Evolutionary conservation across 1,140 invertebrate species (phyloP).

Genomic region (Sycophila sp.): DNA sequence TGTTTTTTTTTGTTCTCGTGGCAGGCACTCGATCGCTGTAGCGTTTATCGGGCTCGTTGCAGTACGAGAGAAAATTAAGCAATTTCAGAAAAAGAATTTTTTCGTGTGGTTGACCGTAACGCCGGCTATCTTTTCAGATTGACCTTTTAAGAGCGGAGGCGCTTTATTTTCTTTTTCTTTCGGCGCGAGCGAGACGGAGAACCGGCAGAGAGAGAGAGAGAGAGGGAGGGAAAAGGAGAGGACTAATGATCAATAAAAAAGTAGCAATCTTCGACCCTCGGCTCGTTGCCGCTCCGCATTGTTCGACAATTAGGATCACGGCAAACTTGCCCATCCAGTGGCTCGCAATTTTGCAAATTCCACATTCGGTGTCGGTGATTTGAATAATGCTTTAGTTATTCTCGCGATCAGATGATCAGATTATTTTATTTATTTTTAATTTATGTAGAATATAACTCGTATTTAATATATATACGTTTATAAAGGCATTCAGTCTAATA

Average conservation of each 20-base stretch:
- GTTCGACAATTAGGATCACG: conserved; percentile 34
- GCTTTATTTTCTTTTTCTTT: conserved; percentile 6
- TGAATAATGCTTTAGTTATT: too few relatives aligned
- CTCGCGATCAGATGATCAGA: too few relatives aligned
- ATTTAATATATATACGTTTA: too few relatives aligned
- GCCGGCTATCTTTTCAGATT: conserved; percentile 4
- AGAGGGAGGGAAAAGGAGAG: neutral
- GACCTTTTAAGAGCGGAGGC: neutral
- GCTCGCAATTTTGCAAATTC: conserved; percentile 15
- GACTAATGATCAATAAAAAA: conserved; percentile 36
- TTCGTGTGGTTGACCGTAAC: neutral
- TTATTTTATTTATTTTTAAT: too few relatives aligned
- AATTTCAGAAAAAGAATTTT: too few relatives aligned
- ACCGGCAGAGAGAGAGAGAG: neutral
- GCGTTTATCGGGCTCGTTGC: too few relatives aligned
- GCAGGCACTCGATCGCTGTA: too few relatives aligned
- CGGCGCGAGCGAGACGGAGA: neutral
- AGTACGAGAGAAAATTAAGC: too few relatives aligned
- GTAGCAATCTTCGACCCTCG: conserved; percentile 29
- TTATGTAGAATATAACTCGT: too few relatives aligned
- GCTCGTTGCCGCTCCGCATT: conserved; percentile 18
- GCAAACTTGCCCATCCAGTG: neutral
- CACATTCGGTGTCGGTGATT: neutral
- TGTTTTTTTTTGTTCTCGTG: neutral
- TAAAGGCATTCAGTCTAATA: too few relatives aligned